Evolutionary conservation across 2,888 invertebrate species (phyloP), one percentile per base, ranked within the genome.

Genomic region (Acleris literana): DNA sequence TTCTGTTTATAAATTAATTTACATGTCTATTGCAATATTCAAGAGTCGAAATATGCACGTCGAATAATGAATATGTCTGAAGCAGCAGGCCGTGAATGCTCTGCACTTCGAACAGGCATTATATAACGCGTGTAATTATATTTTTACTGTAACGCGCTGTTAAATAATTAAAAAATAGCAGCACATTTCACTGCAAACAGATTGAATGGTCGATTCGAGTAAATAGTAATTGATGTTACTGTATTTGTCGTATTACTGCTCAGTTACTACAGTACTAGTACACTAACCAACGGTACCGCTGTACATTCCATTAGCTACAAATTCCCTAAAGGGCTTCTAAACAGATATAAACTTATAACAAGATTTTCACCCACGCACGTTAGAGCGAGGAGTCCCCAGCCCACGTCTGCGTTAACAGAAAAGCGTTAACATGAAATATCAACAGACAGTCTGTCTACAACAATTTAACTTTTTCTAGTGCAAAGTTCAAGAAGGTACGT

Each of bases 11-110:
- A 53, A 39, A 66, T 66, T 66, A 56, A 61, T 66, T 57, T 39
- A 66, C 17, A n/a, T 44, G 65, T 46, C 66, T 53, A 46, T 52
- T 65, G 56, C 55, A 65, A 65, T 65, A 61, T 61, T 61, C 44
- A 65, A 25, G 43, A 7, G 44, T 20, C 43, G 44, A 20, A 55
- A 46, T 44, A 61, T 33, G 54, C 51, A 44, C 48, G 43, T 17
- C 65, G 51, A 61, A 56, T 65, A 60, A 65, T 60, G 60, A 65
- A 65, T 65, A 51, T 44, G 65, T 65, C 60, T 55, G 60, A n/a
- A 16, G 22, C 44, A 65, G 55, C 55, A 54, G 55, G 44, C 55
- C 60, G 54, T 65, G 60, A 65, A 65, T 60, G 55, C 44, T 33
- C 11, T 11, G 11, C 11, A 33, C 3, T 55, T 54, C 59, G 49